A percentile compares a stretch with the other conserved stretches of the same genome.
Evolutionary conservation across 2,113 vertebrate species (phyloP).

Genomic region (Montifringilla adamsi): DNA sequence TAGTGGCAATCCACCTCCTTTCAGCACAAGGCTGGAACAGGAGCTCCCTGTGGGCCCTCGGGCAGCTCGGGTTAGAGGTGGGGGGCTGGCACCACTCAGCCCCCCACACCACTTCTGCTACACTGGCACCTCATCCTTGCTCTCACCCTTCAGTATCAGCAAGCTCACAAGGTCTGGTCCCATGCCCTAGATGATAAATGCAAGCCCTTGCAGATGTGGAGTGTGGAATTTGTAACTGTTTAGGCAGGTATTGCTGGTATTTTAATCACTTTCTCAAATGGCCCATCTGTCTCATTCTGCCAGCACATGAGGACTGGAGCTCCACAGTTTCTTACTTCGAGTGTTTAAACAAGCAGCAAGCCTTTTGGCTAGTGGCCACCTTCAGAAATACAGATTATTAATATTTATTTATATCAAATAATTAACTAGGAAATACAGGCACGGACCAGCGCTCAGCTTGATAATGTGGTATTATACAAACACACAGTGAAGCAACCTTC

Average conservation of each 20-base stretch:
- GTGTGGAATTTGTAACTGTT: background rate
- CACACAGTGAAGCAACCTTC: background rate
- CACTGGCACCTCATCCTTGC: rapidly evolving
- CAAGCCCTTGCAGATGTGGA: background rate
- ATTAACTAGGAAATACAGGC: background rate
- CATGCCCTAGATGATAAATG: background rate
- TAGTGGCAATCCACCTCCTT: background rate
- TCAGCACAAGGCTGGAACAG: background rate
- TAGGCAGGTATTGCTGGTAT: slow-evolving; percentile 6
- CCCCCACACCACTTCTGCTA: rapidly evolving
- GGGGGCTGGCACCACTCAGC: background rate
- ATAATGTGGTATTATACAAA: background rate
- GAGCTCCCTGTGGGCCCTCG: rapidly evolving
- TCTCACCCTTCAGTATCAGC: background rate
- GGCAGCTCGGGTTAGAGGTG: rapidly evolving
- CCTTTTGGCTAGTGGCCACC: background rate
- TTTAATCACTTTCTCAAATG: slow-evolving; percentile 7
- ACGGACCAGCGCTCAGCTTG: background rate
- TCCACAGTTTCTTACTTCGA: rapidly evolving
- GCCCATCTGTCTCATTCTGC: background rate
- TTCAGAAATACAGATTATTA: background rate
- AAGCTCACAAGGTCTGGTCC: background rate
- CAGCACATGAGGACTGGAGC: background rate
- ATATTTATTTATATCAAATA: background rate
- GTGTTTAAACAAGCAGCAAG: background rate